Conservation (phyloP, 1,140 invertebrate genomes). For the Caenorhabditis brenneri region DNA sequence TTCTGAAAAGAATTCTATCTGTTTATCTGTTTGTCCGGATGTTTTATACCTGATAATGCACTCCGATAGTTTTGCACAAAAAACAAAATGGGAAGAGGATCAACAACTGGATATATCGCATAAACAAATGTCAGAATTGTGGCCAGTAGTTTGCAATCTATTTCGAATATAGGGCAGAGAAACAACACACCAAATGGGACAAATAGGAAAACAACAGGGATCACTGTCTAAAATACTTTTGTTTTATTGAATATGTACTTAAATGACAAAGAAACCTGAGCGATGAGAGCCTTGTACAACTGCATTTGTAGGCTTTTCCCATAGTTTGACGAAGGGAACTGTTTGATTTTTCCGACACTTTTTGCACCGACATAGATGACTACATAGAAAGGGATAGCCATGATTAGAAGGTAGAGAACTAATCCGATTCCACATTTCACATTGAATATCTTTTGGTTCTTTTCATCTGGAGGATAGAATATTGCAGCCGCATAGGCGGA, state of each 20-base stretch:
- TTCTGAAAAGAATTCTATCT: not conserved
- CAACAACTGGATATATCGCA: not conserved
- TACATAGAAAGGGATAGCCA: not conserved
- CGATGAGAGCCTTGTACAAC: not conserved
- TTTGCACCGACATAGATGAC: not conserved
- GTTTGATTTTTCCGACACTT: not conserved
- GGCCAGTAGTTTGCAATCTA: not conserved
- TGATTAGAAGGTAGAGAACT: not conserved
- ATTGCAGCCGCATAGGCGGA: not conserved
- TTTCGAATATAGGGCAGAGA: not conserved
- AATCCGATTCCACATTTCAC: not conserved
- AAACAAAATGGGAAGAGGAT: not conserved
- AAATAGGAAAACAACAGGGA: not conserved
- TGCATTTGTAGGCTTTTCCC: conserved; percentile 14
- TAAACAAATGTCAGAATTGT: conserved; percentile 16
- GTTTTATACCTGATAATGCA: not conserved
- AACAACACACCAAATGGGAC: not conserved
- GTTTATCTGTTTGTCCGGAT: no score
- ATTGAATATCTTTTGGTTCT: not conserved
- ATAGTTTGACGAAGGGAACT: not conserved
- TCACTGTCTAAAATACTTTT: conserved; percentile 10
- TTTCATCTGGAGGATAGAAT: not conserved
- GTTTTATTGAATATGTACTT: no score
- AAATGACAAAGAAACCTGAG: not conserved
- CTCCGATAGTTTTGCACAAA: conserved; percentile 15